Conservation (phyloP, 1,140 invertebrate species). For the Diachasma alloeum region DNA sequence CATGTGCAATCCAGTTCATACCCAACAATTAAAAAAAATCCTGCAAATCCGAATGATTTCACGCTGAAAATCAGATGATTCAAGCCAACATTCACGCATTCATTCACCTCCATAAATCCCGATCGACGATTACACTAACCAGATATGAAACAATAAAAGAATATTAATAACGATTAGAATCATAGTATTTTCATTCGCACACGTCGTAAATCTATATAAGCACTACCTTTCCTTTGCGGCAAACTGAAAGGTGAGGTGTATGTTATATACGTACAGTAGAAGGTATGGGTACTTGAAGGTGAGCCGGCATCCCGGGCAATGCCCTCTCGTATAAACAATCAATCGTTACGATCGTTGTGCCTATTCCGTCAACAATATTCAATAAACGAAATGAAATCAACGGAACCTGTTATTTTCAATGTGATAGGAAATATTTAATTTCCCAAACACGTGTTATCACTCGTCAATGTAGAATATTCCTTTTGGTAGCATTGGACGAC, state of each 20-base stretch:
- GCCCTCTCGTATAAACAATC: conserved; percentile 64
- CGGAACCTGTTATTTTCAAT: no score
- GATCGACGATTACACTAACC: not conserved
- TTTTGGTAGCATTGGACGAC: not conserved
- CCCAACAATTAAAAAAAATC: no score
- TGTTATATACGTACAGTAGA: conserved; percentile 59
- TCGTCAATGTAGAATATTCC: no score
- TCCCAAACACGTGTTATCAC: no score
- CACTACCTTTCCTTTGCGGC: not conserved
- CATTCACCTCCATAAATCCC: not conserved
- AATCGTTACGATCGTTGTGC: conserved; percentile 38
- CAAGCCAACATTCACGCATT: not conserved
- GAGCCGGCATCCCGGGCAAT: conserved; percentile 51
- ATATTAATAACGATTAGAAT: not conserved
- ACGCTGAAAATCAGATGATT: no score
- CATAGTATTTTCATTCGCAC: not conserved
- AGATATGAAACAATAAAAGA: not conserved
- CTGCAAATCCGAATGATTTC: no score
- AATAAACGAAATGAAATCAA: not conserved
- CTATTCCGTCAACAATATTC: not conserved
- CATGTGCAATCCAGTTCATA: no score
- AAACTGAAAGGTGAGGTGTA: conserved; percentile 33
- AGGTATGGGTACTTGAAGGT: conserved; percentile 42
- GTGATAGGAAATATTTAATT: no score
- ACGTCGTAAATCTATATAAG: conserved; percentile 10